A percentile compares a stretch with the other conserved stretches of the same genome.
Conservation (phyloP, 2,888 invertebrate species). For the Candidula unifasciata region DNA sequence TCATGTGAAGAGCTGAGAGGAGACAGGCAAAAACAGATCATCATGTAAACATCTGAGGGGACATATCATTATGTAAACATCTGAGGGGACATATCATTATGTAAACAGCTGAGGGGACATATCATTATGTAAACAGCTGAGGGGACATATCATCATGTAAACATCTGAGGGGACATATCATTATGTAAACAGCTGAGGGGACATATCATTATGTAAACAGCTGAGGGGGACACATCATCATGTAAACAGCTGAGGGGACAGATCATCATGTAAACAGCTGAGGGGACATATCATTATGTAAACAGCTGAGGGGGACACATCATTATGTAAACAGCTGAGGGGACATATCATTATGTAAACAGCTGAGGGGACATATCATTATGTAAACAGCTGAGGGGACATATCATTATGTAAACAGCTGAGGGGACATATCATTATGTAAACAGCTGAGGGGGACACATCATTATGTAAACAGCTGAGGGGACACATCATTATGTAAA, state of each 20-base stretch:
- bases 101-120: constrained; percentile 62
- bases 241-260: constrained; percentile 65
- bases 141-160: constrained; percentile 60
- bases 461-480: constrained; percentile 67
- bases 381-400: constrained; percentile 65
- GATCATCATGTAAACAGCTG: constrained; percentile 68
- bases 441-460: constrained; percentile 62
- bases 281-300: constrained; percentile 59
- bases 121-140: constrained; percentile 66
- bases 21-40: not conserved
- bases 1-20: constrained; percentile 66
- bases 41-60: constrained; percentile 66
- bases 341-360: constrained; percentile 60
- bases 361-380: constrained; percentile 60
- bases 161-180: constrained; percentile 60
- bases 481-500: constrained; percentile 59
- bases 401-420: constrained; percentile 65
- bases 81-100: constrained; percentile 62
- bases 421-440: constrained; percentile 59
- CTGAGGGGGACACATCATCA: constrained; percentile 61
- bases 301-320: constrained; percentile 61
- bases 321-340: constrained; percentile 66
- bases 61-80: constrained; percentile 61
- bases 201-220: constrained; percentile 61
- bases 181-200: constrained; percentile 66